These are phyloP conservation scores for Drosophila nigricruria DNA, from an alignment of 2,888 invertebrate genomes.

Conservation along the genomic window DNA sequence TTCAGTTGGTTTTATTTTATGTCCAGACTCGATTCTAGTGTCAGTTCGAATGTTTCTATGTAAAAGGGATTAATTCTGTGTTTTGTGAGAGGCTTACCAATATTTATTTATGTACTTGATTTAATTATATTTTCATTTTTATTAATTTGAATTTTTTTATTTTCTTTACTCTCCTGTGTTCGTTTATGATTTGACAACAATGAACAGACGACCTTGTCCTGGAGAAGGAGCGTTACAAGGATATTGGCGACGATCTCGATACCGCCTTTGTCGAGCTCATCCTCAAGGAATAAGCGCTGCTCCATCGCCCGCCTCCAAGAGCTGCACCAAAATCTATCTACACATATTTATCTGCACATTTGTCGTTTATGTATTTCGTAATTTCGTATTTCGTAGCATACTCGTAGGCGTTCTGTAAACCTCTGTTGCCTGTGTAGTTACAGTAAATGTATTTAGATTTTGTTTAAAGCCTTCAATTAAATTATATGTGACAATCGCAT, in stretches of 20 bases:
- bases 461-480: conserved; percentile 48
- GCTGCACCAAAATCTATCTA: conserved; percentile 49
- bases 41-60: conserved; percentile 14
- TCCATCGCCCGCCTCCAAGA: conserved; percentile 50
- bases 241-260: conserved; percentile 99
- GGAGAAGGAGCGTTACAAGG: conserved; percentile 99
- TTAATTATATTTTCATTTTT: conserved; percentile 42
- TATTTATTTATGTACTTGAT: conserved; percentile 41
- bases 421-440: conserved; percentile 49
- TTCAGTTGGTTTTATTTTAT: conserved; percentile 12
- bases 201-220: conserved; percentile 94
- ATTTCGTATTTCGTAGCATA: conserved; percentile 54
- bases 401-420: conserved; percentile 55
- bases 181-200: conserved; percentile 52
- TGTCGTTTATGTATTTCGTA: conserved; percentile 52
- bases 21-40: conserved; percentile 19
- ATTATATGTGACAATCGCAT: conserved; percentile 61
- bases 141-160: conserved; percentile 57
- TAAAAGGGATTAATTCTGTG: conserved; percentile 23
- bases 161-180: conserved; percentile 41
- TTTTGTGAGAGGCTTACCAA: conserved; percentile 42
- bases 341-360: conserved; percentile 42
- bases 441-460: conserved; percentile 53
- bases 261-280: conserved; percentile 98
- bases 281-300: conserved; percentile 88